phyloP scores from a whole-genome alignment of 2,888 invertebrate species.

The Cepaea hortensis region DNA sequence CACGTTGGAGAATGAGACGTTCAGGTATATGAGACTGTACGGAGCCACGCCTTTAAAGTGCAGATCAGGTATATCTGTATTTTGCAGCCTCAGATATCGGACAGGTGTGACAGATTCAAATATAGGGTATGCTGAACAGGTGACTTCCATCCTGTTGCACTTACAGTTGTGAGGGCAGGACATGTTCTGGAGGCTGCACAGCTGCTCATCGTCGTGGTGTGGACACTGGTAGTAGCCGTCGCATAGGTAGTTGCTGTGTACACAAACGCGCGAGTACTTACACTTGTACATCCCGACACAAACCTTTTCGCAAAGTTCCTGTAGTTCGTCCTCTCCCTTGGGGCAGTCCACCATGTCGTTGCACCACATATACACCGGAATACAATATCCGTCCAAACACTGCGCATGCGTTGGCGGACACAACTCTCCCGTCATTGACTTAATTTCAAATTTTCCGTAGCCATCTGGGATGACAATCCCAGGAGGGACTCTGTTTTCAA shows the following conservation, averaged over 20 bases:
- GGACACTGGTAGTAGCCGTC: slow-evolving; percentile 51
- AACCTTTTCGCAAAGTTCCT: slow-evolving; percentile 13
- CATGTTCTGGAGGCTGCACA: slow-evolving; percentile 37
- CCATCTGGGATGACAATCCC: slow-evolving; percentile 49
- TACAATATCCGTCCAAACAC: slow-evolving; percentile 44
- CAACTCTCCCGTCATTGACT: background rate
- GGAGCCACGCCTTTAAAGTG: background rate
- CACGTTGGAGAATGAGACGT: slow-evolving; percentile 15
- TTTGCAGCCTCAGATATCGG: slow-evolving; percentile 2
- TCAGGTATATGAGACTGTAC: slow-evolving; percentile 38
- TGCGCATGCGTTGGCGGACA: slow-evolving; percentile 42
- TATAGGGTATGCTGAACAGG: slow-evolving; percentile 29
- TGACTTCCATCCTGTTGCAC: slow-evolving; percentile 42
- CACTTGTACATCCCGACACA: slow-evolving; percentile 49
- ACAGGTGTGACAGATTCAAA: slow-evolving; percentile 23
- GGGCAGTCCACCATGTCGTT: slow-evolving; percentile 46
- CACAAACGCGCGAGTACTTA: slow-evolving; percentile 40
- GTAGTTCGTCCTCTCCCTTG: slow-evolving; percentile 41
- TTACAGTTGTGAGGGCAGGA: slow-evolving; percentile 44
- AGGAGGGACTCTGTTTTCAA: slow-evolving; percentile 3
- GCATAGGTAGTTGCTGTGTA: slow-evolving; percentile 45
- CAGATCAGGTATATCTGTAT: background rate
- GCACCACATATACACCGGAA: slow-evolving; percentile 49
- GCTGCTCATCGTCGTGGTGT: slow-evolving; percentile 47
- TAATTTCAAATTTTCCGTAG: slow-evolving; percentile 46